These are phyloP conservation scores for Calypte anna DNA, from an alignment of 2,113 vertebrate species.

Conservation along the genomic window DNA sequence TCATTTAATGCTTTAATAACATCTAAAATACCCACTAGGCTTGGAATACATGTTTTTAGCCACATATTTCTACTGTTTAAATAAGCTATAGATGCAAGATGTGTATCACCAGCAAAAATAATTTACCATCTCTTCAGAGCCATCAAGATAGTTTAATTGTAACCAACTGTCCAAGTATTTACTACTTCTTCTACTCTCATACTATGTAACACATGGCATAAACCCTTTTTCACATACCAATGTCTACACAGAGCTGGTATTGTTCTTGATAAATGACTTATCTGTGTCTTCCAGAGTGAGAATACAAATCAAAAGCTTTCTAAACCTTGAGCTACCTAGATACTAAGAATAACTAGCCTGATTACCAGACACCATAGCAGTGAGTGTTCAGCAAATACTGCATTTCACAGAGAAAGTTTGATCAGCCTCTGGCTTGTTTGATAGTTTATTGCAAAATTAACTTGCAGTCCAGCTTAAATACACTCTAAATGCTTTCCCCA, in stretches of 20 bases:
- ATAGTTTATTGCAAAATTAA: conserved; percentile 25
- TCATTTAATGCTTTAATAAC: conserved; percentile 2
- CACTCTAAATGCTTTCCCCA: neutral
- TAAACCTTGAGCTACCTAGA: conserved; percentile 17
- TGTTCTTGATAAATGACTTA: neutral
- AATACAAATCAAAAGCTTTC: conserved; percentile 18
- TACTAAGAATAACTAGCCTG: neutral
- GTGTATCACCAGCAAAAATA: neutral
- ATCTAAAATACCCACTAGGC: conserved; percentile 18
- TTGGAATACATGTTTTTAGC: neutral
- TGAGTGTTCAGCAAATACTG: neutral
- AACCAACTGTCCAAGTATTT: neutral
- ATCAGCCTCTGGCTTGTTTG: neutral
- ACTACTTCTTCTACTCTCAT: neutral
- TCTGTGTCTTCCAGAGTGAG: neutral
- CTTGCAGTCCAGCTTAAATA: conserved; percentile 42
- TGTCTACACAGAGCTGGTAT: neutral
- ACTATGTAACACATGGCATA: conserved; percentile 40
- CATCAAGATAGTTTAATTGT: neutral
- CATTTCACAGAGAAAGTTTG: conserved; percentile 42
- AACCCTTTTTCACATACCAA: conserved; percentile 4
- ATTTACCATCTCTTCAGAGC: conserved; percentile 25
- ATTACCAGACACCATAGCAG: neutral
- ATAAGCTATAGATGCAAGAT: neutral
- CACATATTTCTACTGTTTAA: neutral